Conservation (phyloP, 2,888 invertebrate species). For the Seladonia tumulorum region DNA sequence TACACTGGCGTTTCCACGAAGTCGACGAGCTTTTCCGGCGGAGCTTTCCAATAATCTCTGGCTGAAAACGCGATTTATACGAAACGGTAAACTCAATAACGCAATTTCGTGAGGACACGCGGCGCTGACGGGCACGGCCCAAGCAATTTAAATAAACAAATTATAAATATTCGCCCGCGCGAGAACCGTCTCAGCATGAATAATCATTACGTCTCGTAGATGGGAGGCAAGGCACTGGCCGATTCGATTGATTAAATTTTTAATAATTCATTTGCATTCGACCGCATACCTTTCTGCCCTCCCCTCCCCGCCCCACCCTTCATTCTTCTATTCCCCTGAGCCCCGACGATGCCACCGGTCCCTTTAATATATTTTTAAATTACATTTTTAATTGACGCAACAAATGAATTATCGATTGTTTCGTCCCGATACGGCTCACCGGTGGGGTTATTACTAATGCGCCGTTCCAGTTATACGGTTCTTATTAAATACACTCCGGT, state of each 20-base stretch:
- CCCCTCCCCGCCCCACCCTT: background rate
- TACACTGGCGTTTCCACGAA: constrained; percentile 47
- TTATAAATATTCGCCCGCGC: constrained; percentile 83
- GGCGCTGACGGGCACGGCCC: constrained; percentile 71
- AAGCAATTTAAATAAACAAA: constrained; percentile 84
- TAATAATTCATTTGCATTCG: constrained; percentile 84
- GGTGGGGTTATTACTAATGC: constrained; percentile 72
- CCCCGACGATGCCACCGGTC: constrained; percentile 63
- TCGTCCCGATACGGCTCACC: constrained; percentile 59
- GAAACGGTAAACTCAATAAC: constrained; percentile 82
- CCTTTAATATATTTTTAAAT: constrained; percentile 83
- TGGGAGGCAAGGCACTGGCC: constrained; percentile 78
- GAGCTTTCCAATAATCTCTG: constrained; percentile 72
- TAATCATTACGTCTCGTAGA: constrained; percentile 82
- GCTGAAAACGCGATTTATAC: constrained; percentile 77
- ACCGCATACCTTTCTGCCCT: constrained; percentile 69
- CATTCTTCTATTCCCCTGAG: constrained; percentile 21
- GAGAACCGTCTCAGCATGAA: constrained; percentile 83
- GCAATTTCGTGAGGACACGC: constrained; percentile 78
- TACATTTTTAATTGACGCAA: constrained; percentile 83
- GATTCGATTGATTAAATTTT: constrained; percentile 84
- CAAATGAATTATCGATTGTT: constrained; percentile 82
- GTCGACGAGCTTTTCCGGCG: constrained; percentile 35
- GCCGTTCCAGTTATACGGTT: constrained; percentile 53
- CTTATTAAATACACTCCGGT: constrained; percentile 52